Conservation (phyloP, 1,140 invertebrate genomes). For the Neodiprion pinetum region DNA sequence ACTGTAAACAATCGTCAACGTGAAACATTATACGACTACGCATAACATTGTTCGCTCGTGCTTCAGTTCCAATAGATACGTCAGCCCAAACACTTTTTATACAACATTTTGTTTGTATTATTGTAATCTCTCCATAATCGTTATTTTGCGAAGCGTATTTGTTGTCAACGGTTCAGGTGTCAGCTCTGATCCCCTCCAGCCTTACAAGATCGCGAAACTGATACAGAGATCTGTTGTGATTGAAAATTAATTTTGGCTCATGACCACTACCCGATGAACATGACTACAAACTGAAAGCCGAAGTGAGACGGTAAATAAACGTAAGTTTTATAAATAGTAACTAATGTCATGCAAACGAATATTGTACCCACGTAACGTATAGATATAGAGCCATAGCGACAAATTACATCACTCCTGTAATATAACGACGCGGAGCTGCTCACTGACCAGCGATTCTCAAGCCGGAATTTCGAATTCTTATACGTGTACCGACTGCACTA, state of each 20-base stretch:
- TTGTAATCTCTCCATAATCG: too few species aligned
- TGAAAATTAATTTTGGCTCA: too few species aligned
- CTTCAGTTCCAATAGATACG: too few species aligned
- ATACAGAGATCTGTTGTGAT: too few species aligned
- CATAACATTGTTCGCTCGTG: background rate
- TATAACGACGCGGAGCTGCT: background rate
- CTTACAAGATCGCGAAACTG: too few species aligned
- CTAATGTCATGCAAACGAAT: background rate
- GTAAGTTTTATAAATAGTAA: conserved; percentile 4
- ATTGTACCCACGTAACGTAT: too few species aligned
- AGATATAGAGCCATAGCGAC: background rate
- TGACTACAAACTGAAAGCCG: background rate
- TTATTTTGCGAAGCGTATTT: too few species aligned
- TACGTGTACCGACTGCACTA: background rate
- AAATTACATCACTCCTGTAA: background rate
- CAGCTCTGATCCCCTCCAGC: too few species aligned
- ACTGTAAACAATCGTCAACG: background rate
- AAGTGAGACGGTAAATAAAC: background rate
- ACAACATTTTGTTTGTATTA: too few species aligned
- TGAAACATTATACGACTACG: background rate
- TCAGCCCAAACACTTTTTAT: too few species aligned
- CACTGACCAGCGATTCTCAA: background rate
- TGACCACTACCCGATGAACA: background rate
- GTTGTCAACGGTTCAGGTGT: too few species aligned
- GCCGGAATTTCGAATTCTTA: background rate